These are phyloP conservation scores for Drosophila paracracens DNA, from an alignment of 2,888 invertebrate genomes.

Conservation along the genomic window DNA sequence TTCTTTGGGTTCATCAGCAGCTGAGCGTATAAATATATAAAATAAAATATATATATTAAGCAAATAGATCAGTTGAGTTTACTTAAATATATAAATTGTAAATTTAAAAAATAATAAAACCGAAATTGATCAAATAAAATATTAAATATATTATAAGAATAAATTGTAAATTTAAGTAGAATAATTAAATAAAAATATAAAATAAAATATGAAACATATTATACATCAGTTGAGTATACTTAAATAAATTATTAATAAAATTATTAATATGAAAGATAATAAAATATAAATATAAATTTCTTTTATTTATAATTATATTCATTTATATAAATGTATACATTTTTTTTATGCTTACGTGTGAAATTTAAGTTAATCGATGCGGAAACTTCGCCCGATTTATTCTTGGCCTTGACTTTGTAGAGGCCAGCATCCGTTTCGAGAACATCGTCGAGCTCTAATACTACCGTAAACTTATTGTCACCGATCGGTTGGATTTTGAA, in stretches of 20 bases:
- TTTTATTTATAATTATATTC: background rate
- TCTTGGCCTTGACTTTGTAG: conserved; percentile 98
- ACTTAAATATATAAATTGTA: background rate
- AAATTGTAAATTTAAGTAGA: background rate
- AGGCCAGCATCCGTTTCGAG: conserved; percentile 97
- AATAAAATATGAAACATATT: background rate
- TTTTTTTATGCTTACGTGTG: conserved; percentile 92
- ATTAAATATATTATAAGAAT: background rate
- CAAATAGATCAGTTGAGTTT: background rate
- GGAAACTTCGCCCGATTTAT: conserved; percentile 98
- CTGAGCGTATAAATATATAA: conserved; percentile 86
- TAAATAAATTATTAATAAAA: background rate
- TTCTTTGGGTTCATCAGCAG: conserved; percentile 97
- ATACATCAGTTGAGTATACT: background rate
- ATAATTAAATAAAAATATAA: background rate
- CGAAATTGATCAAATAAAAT: background rate
- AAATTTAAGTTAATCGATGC: conserved; percentile 99
- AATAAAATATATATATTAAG: conserved; percentile 8
- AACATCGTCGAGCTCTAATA: conserved; percentile 97
- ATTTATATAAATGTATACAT: background rate
- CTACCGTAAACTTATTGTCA: conserved; percentile 94
- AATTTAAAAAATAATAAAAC: background rate
- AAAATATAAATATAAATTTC: background rate
- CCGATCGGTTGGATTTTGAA: conserved; percentile 95
- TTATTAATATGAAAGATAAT: background rate